Percentiles rank a stretch among this genome's conserved stretches.
phyloP scores from a whole-genome alignment of 1,140 invertebrate genomes.

The Ips nitidus region DNA sequence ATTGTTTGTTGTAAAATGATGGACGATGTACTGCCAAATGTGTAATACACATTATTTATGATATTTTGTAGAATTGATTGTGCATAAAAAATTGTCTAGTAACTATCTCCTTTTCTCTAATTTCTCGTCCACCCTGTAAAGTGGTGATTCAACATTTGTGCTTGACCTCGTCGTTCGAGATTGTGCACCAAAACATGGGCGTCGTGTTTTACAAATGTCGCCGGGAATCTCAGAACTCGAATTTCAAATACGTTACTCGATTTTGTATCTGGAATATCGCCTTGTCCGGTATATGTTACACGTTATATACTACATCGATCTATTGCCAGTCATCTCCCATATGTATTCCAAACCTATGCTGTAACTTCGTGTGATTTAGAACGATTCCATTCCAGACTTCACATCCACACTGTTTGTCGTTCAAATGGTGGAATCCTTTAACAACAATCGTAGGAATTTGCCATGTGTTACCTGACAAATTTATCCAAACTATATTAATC shows the following conservation, averaged over 20 bases:
- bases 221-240: constrained; percentile 21
- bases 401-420: not conserved
- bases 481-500: no score
- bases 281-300: constrained; percentile 20
- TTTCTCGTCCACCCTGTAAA: no score
- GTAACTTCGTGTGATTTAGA: not conserved
- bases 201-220: constrained; percentile 28
- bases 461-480: no score
- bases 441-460: no score
- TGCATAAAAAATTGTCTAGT: no score
- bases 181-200: constrained; percentile 15
- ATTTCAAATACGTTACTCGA: constrained; percentile 30
- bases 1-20: no score
- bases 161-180: constrained; percentile 18
- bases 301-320: constrained; percentile 8
- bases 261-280: constrained; percentile 23
- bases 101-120: no score
- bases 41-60: no score
- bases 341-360: not conserved
- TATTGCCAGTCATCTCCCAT: constrained; percentile 14
- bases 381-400: not conserved
- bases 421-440: no score
- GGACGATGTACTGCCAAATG: no score
- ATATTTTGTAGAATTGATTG: no score
- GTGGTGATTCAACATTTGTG: not conserved